Base-by-base conservation (phyloP, 2,113 vertebrate genomes). In the Neopipo cinnamomea region DNA sequence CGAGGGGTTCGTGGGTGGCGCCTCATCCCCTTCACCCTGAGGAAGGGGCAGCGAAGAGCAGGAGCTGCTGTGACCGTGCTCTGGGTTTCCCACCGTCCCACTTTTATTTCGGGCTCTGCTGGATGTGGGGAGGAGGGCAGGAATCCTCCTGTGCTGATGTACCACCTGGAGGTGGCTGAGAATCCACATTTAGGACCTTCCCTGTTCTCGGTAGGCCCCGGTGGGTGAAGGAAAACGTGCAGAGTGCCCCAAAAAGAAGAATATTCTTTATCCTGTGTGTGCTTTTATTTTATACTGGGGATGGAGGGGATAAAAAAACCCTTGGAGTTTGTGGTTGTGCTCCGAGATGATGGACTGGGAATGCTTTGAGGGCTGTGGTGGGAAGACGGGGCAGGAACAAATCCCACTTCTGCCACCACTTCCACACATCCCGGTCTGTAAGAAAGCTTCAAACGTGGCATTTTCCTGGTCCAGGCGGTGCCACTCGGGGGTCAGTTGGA, bases 61-160 rank as follows among this genome's bases (percentile, higher is more conserved):
- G 58, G 66, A 8, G 13, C 30, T 2, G 11, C 16, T 1, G 8
- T 12, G 46, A 14, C 23, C 5, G 0, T 9, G 33, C 58, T 30
- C 42, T 3, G 59, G 71, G 42, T 39, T 89, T 52, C 12, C 4
- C 23, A 2, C 41, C 23, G 3, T 10, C 42, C 3, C 9, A 23
- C 30, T 16, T 46, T 23, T 33, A 2, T 24, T 67, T 50, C 7
- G 3, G 8, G 33, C 1, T 0, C 5, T 50, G 31, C 13, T 33
- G 41, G 75, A 2, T 52, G 12, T 11, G 30, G 25, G 46, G 33
- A 28, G 85, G 35, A 3, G 11, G 70, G 44, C 31, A 14, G 75
- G 35, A 66, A 22, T 11, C 30, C 58, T 74, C 21, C 37, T 13
- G n/a, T 3, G 4, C 35, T n/a, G 55, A 4, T 20, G 46, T 12